Base-by-base conservation (phyloP, 2,888 invertebrate species). In the Macrosiphum euphorbiae region DNA sequence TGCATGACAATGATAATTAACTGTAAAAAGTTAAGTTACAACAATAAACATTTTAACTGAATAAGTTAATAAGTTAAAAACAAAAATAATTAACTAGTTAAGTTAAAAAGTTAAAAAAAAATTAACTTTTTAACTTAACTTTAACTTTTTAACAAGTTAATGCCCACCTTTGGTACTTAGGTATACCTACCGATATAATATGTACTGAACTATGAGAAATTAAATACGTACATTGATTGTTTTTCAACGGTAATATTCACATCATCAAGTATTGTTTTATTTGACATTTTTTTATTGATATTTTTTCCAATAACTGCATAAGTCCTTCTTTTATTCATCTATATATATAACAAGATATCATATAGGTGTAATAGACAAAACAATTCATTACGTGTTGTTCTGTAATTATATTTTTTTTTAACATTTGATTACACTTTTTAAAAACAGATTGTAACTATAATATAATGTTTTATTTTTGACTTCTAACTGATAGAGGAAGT, bases 141-240 rank as follows among this genome's bases (percentile, higher is more conserved):
- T n/a, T n/a, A n/a, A n/a, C n/a, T n/a, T n/a, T n/a, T n/a, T n/a
- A n/a, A n/a, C n/a, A n/a, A n/a, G n/a, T n/a, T n/a, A n/a, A n/a
- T n/a, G n/a, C n/a, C n/a, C n/a, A n/a, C n/a, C n/a, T n/a, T n/a
- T n/a, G n/a, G n/a, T n/a, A n/a, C n/a, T n/a, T n/a, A n/a, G n/a
- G n/a, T n/a, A n/a, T n/a, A n/a, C n/a, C n/a, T n/a, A n/a, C n/a
- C n/a, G n/a, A n/a, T n/a, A n/a, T 8, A 16, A 52, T 52, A 52
- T 52, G 52, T 16, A 52, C 4, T 20, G 52, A 52, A 50, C 52
- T 52, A 52, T 52, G 52, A 0, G 2, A 24, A 20, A 35, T n/a
- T 44, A 55, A 41, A 44, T 84, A 93, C 93, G 11, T 93, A 90
- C 93, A 93, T 93, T 35, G 93, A 89, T 93, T 58, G 88, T 58